Percentiles rank a stretch among this genome's conserved stretches.
These are phyloP conservation scores for Dascillus cervinus DNA, from an alignment of 2,888 invertebrate genomes.

Conservation along the genomic window DNA sequence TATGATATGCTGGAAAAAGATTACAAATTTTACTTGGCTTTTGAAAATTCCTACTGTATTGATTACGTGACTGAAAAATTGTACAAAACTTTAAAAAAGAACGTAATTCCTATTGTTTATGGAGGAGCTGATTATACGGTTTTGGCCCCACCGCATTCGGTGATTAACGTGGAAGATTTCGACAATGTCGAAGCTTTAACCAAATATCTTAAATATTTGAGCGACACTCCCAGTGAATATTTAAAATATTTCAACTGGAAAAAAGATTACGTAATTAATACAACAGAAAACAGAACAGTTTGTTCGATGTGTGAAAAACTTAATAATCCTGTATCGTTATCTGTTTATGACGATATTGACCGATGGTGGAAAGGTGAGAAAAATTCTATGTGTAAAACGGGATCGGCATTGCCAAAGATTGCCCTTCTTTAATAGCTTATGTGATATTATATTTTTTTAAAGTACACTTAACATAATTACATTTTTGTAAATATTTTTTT, in stretches of 20 bases:
- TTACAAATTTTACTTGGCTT: no score
- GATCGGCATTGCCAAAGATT: no score
- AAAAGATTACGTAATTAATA: slow-evolving; percentile 27
- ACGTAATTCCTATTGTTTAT: slow-evolving; percentile 59
- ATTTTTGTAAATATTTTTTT: no score
- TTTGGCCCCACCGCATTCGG: slow-evolving; percentile 46
- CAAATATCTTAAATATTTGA: slow-evolving; percentile 44
- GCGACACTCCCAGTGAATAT: slow-evolving; percentile 45
- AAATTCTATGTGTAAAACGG: no score
- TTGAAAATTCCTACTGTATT: slow-evolving; percentile 56
- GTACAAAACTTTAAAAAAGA: slow-evolving; percentile 48
- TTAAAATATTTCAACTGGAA: slow-evolving; percentile 54
- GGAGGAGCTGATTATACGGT: slow-evolving; percentile 54
- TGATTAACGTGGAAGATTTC: slow-evolving; percentile 52
- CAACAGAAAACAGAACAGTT: slow-evolving; percentile 12
- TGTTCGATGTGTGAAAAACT: slow-evolving; percentile 28
- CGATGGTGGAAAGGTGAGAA: no score
- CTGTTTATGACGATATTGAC: slow-evolving; percentile 20
- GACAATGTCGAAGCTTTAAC: no score
- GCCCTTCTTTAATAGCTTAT: no score
- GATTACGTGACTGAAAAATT: slow-evolving; percentile 61
- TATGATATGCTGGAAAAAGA: no score
- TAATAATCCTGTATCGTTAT: slow-evolving; percentile 20
- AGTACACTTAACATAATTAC: no score
- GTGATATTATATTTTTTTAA: no score